Base-by-base conservation (phyloP, 2,888 invertebrate genomes). In the Coronaproctus castanopsis region DNA sequence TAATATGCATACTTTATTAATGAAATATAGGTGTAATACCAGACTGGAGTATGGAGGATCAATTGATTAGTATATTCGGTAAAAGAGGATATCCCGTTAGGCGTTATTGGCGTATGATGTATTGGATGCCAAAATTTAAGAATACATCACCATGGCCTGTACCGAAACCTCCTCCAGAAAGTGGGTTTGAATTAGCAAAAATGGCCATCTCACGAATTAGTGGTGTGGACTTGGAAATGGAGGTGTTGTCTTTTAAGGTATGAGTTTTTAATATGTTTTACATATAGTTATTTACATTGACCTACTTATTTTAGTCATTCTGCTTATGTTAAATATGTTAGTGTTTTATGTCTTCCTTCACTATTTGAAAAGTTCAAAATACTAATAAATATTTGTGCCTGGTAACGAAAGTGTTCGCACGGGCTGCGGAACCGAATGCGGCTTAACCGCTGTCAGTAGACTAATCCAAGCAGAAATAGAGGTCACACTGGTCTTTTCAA, bases 51-150 rank as follows among this genome's bases (percentile, higher is more conserved):
- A 80, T 89, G 75, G 86, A 92, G 68, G 76, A 79, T 57, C 82
- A 90, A 72, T 73, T 98, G 8, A 68, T 84, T 1, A 87, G 85
- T 67, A 80, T 85, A 55, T 99, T 96, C 73, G 96, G 97, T 0
- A 74, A 74, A 21, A 75, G 81, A 64, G 86, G 86, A 0, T 77
- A 78, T 68, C 85, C 86, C 0, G 69, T 85, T 3, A 74, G 85
- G 59, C 86, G 84, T 68, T 84, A 77, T 68, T 83, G 85, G 83
- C 75, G 85, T 14, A 85, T 87, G 83, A 79, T 85, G 80, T 87
- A 87, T 67, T 87, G 87, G 87, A 83, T 86, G 83, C 93, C 96
- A 0, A 98, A 97, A 71, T 90, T 98, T 69, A 87, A 83, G 69
- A 83, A 93, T 69, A 71, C 85, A 1, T 87, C 87, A 59, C 95